phyloP scores from a whole-genome alignment of 2,797 vertebrate species.

The Microcaecilia unicolor region DNA sequence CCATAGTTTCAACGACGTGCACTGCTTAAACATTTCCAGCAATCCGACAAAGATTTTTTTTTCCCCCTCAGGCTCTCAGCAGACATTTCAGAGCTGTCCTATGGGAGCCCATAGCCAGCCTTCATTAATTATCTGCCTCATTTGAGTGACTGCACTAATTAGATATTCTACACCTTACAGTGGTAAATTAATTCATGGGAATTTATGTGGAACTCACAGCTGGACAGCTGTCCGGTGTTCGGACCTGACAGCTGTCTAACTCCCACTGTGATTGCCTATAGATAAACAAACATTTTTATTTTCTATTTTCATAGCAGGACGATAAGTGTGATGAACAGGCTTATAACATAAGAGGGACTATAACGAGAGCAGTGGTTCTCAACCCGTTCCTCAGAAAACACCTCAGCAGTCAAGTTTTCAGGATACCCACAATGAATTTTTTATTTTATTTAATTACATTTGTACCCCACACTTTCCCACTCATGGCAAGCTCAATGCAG shows the following conservation, averaged over 20 bases:
- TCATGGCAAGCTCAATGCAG: no score
- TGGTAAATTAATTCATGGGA: slow-evolving; percentile 27
- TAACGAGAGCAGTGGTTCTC: no score
- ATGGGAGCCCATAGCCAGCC: not conserved
- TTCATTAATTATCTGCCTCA: not conserved
- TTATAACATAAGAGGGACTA: no score
- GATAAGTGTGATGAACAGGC: no score
- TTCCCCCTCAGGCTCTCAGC: not conserved
- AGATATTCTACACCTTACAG: slow-evolving; percentile 4
- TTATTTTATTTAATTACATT: no score
- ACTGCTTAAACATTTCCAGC: not conserved
- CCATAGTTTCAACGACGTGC: no score
- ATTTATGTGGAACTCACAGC: slow-evolving; percentile 2
- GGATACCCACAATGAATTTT: no score
- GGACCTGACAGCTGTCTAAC: slow-evolving; percentile 18
- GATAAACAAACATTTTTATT: not conserved
- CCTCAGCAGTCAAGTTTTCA: no score
- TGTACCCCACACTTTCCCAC: no score
- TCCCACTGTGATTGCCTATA: no score
- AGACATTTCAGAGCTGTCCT: not conserved
- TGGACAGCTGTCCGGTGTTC: slow-evolving; percentile 7
- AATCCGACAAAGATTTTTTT: slow-evolving; percentile 8
- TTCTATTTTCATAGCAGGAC: no score
- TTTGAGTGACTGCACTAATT: slow-evolving; percentile 18
- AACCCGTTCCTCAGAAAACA: no score